Conservation (phyloP, 2,888 invertebrate genomes). For the Epicampocera succincta region DNA sequence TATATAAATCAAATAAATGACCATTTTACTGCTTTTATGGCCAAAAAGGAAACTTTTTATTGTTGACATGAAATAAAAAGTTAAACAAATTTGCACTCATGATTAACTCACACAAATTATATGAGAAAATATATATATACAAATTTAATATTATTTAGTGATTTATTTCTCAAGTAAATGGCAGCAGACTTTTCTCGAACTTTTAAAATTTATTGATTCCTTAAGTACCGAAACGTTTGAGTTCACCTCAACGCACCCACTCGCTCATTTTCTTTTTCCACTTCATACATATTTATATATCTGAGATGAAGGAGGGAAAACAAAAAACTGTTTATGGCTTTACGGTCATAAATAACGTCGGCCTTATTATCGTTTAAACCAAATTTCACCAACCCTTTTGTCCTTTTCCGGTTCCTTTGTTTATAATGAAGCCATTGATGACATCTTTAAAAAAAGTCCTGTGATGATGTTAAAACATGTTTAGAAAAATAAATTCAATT, state of each 20-base stretch:
- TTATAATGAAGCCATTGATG: slow-evolving; percentile 65
- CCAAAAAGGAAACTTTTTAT: not conserved
- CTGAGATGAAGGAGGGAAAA: not conserved
- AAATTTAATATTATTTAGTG: slow-evolving; percentile 21
- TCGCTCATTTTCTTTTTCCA: too few species aligned
- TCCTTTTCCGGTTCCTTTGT: not conserved
- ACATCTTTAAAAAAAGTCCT: slow-evolving; percentile 61
- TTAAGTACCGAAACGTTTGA: not conserved
- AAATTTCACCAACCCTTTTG: slow-evolving; percentile 6
- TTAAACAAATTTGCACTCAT: not conserved
- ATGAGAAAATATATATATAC: too few species aligned
- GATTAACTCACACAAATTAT: too few species aligned
- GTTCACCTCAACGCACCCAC: not conserved
- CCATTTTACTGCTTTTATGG: slow-evolving; percentile 1
- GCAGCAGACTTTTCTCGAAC: not conserved
- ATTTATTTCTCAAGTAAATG: slow-evolving; percentile 17
- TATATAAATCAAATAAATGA: slow-evolving; percentile 34
- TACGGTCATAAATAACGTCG: slow-evolving; percentile 13
- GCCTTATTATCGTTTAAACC: slow-evolving; percentile 8
- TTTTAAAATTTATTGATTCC: slow-evolving; percentile 31
- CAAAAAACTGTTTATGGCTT: slow-evolving; percentile 44
- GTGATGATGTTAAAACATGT: slow-evolving; percentile 58
- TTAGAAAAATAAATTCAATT: slow-evolving; percentile 64
- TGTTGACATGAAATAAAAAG: not conserved
- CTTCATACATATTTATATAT: not conserved